Percentiles rank a stretch among this genome's conserved stretches.
Evolutionary conservation across 1,140 invertebrate species (phyloP).

Genomic region (Micrasema minimum): DNA sequence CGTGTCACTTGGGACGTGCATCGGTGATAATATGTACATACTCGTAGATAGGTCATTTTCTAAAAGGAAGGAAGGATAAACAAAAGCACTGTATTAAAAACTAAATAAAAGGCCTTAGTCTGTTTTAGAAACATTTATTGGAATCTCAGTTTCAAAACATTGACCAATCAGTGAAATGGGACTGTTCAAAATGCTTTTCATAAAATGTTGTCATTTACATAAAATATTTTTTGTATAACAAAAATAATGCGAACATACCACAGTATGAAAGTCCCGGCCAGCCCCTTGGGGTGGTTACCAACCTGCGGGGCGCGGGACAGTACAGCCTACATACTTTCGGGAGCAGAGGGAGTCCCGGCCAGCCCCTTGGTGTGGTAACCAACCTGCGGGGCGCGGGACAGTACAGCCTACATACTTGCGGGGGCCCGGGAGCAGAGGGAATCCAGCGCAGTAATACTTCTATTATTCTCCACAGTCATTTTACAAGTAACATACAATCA

Average conservation of each 20-base stretch:
- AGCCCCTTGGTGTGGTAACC: neutral
- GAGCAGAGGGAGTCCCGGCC: constrained; percentile 1
- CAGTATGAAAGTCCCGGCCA: too few species aligned
- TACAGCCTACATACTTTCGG: neutral
- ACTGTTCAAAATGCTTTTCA: neutral
- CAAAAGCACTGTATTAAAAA: too few species aligned
- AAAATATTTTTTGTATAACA: constrained; percentile 25
- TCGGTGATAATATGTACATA: too few species aligned
- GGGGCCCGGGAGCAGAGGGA: constrained; percentile 2
- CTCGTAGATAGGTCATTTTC: too few species aligned
- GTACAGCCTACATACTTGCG: neutral
- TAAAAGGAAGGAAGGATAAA: too few species aligned
- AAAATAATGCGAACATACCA: constrained; percentile 28
- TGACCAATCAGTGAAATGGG: constrained; percentile 6
- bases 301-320: neutral
- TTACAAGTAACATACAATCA: constrained; percentile 21
- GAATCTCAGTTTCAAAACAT: constrained; percentile 34
- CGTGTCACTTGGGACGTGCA: too few species aligned
- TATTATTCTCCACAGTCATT: too few species aligned
- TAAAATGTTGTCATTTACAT: constrained; percentile 11
- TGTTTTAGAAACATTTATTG: constrained; percentile 32
- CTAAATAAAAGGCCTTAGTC: too few species aligned
- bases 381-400: neutral
- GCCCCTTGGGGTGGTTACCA: neutral
- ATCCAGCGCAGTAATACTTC: too few species aligned